These are phyloP conservation scores for Sialia sialis DNA, from an alignment of 2,113 vertebrate genomes.

Conservation along the genomic window DNA sequence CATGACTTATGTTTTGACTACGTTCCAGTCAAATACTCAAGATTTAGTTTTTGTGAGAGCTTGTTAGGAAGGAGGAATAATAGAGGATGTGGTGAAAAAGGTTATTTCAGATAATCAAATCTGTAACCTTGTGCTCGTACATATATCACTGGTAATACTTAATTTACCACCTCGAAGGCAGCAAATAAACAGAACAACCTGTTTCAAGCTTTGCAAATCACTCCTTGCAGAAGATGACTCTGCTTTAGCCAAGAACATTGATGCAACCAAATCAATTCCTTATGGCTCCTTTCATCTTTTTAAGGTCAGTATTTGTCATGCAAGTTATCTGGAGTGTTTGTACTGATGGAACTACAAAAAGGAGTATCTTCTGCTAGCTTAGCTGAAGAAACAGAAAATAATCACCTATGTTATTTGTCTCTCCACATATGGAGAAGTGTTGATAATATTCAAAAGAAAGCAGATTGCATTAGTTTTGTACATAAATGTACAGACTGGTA, in stretches of 20 bases:
- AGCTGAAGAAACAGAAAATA: not conserved
- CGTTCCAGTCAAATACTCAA: not conserved
- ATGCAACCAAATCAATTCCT: slow-evolving; percentile 28
- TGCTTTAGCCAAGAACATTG: not conserved
- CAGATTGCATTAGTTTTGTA: not conserved
- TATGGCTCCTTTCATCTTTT: not conserved
- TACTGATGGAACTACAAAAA: not conserved
- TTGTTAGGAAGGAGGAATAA: not conserved
- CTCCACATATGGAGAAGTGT: not conserved
- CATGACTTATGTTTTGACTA: not conserved
- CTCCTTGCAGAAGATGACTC: not conserved
- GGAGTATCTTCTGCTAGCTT: not conserved
- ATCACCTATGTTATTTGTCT: not conserved
- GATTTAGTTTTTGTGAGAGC: not conserved
- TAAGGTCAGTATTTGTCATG: not conserved
- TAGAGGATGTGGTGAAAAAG: not conserved
- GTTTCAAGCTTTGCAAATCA: not conserved
- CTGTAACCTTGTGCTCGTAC: not conserved
- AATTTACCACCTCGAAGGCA: not conserved
- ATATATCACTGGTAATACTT: not conserved
- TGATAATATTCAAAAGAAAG: not conserved
- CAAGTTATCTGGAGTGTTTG: not conserved
- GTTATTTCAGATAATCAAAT: not conserved
- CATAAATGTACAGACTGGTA: not conserved
- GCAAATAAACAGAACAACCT: not conserved